These are phyloP conservation scores for Ptilorrhoa leucosticta DNA, from an alignment of 2,113 vertebrate genomes.

Conservation along the genomic window DNA sequence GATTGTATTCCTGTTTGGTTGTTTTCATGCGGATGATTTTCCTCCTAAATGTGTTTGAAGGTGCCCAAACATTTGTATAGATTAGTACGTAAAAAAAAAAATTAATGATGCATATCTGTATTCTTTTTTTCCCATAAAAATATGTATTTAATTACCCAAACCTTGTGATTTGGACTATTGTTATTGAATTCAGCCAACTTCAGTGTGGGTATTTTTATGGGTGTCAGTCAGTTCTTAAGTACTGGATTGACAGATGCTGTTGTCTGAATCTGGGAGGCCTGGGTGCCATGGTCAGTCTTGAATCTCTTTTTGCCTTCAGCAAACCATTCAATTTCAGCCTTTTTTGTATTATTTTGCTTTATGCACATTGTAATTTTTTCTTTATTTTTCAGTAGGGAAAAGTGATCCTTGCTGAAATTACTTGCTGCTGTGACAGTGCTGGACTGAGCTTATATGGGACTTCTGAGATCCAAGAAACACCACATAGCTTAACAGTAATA, in stretches of 20 bases:
- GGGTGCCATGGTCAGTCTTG: fast-evolving
- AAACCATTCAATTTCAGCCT: neutral
- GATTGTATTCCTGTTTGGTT: neutral
- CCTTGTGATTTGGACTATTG: neutral
- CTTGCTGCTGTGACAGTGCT: neutral
- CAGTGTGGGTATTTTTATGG: neutral
- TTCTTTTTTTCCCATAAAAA: neutral
- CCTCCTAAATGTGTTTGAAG: neutral
- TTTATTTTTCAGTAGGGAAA: neutral
- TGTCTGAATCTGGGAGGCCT: neutral
- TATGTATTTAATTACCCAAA: neutral
- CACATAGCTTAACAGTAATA: neutral
- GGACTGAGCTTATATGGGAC: neutral
- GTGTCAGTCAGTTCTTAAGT: neutral
- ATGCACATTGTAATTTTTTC: neutral
- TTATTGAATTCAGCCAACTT: neutral
- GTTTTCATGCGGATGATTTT: neutral
- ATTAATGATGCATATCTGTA: neutral
- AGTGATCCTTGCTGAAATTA: neutral
- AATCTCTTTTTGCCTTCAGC: neutral
- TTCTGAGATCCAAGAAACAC: neutral
- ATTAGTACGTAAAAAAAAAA: neutral
- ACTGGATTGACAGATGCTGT: neutral
- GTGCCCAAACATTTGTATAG: neutral
- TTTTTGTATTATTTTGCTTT: neutral